phyloP scores from a whole-genome alignment of 2,888 invertebrate species.

The Hypselothyrea guttata region DNA sequence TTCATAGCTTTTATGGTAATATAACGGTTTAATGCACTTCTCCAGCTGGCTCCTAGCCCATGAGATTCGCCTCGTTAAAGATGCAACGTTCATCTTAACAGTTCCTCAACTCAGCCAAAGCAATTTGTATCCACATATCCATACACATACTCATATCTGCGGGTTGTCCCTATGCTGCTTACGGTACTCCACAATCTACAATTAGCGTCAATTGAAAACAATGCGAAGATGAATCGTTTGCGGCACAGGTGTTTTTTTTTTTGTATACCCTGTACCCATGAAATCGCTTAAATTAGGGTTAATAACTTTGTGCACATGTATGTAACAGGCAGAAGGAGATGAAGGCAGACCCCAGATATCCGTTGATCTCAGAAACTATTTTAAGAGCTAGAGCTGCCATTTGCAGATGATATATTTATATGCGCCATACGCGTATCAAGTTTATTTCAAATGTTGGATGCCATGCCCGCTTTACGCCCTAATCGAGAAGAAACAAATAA shows the following conservation, averaged over 20 bases:
- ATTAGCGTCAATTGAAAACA: slow-evolving; percentile 52
- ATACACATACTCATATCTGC: too few species aligned
- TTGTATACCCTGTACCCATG: background rate
- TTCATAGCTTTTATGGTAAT: slow-evolving; percentile 48
- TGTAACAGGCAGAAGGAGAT: too few species aligned
- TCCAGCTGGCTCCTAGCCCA: slow-evolving; percentile 39
- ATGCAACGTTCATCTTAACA: slow-evolving; percentile 21
- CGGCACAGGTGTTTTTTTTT: slow-evolving; percentile 39
- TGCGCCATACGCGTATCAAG: too few species aligned
- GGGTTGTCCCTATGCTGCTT: slow-evolving; percentile 44
- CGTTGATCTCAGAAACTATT: too few species aligned
- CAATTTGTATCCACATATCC: slow-evolving; percentile 40
- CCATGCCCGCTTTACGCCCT: too few species aligned
- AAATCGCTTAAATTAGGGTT: too few species aligned
- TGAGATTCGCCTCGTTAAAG: slow-evolving; percentile 42
- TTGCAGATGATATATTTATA: too few species aligned
- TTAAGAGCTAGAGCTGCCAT: too few species aligned
- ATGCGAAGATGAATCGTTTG: slow-evolving; percentile 33
- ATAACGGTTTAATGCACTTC: slow-evolving; percentile 49
- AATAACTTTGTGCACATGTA: too few species aligned
- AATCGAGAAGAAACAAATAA: too few species aligned
- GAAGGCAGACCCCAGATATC: too few species aligned
- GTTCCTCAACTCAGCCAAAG: slow-evolving; percentile 18
- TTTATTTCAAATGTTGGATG: too few species aligned
- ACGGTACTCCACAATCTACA: slow-evolving; percentile 22